phyloP scores from a whole-genome alignment of 2,113 vertebrate species.

The Eubucco bourcierii region DNA sequence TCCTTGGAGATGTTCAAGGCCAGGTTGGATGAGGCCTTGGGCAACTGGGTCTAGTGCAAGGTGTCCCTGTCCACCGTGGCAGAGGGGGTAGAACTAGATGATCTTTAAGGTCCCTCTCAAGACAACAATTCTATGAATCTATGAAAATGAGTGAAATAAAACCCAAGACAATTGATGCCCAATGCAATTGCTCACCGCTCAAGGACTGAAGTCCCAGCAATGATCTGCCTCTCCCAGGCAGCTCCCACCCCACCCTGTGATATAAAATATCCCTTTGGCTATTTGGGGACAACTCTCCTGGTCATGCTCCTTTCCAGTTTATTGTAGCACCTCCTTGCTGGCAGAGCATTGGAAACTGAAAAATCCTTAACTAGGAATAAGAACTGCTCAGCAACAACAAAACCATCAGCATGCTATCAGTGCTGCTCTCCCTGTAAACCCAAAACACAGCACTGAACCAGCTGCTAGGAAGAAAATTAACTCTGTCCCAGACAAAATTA shows the following conservation, averaged over 20 bases:
- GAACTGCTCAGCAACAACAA: not conserved
- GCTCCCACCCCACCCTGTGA: not conserved
- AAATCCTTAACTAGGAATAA: not conserved
- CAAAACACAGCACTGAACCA: not conserved
- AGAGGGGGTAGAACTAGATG: too few relatives aligned
- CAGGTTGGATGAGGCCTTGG: too few relatives aligned
- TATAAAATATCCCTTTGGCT: not conserved
- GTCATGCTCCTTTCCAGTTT: not conserved
- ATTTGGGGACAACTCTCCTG: not conserved
- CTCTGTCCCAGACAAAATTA: too few relatives aligned
- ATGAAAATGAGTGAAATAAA: not conserved
- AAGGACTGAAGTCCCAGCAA: not conserved
- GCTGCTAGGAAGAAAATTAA: not conserved
- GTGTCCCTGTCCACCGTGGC: too few relatives aligned
- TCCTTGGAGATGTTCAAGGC: too few relatives aligned
- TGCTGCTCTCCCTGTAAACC: not conserved
- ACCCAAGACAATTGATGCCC: not conserved
- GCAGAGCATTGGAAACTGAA: not conserved
- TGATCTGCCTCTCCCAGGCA: not conserved
- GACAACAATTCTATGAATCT: too few relatives aligned
- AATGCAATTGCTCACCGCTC: not conserved
- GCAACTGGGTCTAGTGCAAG: too few relatives aligned
- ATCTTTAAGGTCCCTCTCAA: too few relatives aligned
- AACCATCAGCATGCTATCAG: too few relatives aligned
- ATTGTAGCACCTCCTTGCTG: not conserved